Evolutionary conservation across 2,888 invertebrate species (phyloP), one percentile per base, ranked within the genome.

Genomic region (Entomobrya proxima): DNA sequence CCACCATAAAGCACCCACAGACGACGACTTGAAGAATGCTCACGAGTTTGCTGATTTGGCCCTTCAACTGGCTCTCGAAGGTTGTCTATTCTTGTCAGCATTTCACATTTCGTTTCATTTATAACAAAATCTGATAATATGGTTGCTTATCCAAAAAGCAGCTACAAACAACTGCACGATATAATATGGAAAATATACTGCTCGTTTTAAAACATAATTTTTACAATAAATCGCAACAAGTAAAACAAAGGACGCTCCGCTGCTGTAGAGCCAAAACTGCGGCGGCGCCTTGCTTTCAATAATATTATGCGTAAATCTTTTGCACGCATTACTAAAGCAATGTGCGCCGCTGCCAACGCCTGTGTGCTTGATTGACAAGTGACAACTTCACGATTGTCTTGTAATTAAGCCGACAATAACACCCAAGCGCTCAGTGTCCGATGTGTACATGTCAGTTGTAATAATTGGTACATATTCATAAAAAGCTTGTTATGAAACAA

Each of bases 31-130:
- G 24, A 74, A 77, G 24, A 77, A 82, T 11, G 88, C 90, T 35
- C 87, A 88, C 82, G 85, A 87, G 37, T 89, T 87, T 83, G 87
- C 89, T 55, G 87, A 90, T 44, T 85, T 86, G 77, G 89, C 90
- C 27, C 86, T 90, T 40, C 79, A 86, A 87, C 86, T 88, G 15
- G 89, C 89, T 40, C 72, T 87, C 52, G 89, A 88, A 87, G 85
- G 81, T 87, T 75, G 75, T 52, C 40, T 76, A n/a, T 27, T 50
- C 18, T 37, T 32, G 35, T 35, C 35, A 50, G 40, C 21, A 61
- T 74, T 52, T 35, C 44, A 30, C 9, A 18, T 44, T 74, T 74
- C 27, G n/a, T 18, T 1, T 37, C 47, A 32, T 47, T 50, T n/a
- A n/a, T 55, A 32, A 50, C 13, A 47, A 47, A 72, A 72, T n/a